phyloP scores from a whole-genome alignment of 2,113 vertebrate species.

The Eurypyga helias region DNA sequence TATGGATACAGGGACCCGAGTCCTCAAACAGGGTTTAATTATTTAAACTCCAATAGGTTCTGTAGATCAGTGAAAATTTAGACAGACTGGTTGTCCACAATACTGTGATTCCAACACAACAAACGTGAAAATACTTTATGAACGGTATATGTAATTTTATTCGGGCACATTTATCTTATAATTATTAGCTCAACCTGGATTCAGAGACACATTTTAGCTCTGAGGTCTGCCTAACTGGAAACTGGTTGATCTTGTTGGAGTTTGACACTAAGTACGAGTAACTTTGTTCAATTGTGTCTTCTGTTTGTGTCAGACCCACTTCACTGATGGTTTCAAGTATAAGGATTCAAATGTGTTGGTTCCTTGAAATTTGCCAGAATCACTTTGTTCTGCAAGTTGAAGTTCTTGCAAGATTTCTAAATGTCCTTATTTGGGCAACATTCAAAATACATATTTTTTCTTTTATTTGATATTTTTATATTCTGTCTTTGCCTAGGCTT shows the following conservation, averaged over 20 bases:
- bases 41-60: background rate
- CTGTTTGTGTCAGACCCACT: background rate
- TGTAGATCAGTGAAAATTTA: background rate
- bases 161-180: background rate
- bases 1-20: background rate
- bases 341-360: background rate
- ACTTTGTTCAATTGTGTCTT: background rate
- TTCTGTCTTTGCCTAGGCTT: background rate
- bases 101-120: background rate
- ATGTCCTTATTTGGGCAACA: background rate
- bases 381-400: background rate
- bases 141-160: background rate
- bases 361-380: background rate
- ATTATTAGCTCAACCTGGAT: background rate
- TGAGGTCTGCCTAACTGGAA: background rate
- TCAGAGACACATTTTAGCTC: background rate
- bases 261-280: background rate
- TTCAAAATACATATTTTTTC: background rate
- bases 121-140: background rate
- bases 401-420: background rate
- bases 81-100: background rate
- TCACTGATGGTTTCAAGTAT: accelerated
- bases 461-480: background rate
- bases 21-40: background rate
- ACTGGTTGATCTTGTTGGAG: background rate